Evolutionary conservation across 2,888 invertebrate genomes (phyloP).

Genomic region (Deilephila elpenor): DNA sequence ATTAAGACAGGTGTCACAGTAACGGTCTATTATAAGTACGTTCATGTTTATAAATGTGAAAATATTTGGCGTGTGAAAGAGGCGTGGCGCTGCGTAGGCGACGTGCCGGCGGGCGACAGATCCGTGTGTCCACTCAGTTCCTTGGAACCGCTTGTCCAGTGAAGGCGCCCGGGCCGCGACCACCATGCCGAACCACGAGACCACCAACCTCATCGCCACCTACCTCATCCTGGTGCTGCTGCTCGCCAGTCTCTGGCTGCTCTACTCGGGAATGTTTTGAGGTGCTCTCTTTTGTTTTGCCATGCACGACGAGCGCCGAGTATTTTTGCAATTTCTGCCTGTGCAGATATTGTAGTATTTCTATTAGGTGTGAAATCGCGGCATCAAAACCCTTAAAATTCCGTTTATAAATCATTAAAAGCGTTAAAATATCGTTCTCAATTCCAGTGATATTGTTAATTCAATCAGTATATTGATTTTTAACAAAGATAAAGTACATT

Average conservation of each 20-base stretch:
- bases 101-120: conserved; percentile 49
- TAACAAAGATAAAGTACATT: neutral
- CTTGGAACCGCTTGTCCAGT: conserved; percentile 71
- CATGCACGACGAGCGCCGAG: conserved; percentile 3
- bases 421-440: neutral
- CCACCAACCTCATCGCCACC: conserved; percentile 88
- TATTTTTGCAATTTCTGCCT: neutral
- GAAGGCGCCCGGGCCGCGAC: conserved; percentile 54
- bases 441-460: neutral
- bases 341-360: conserved; percentile 19
- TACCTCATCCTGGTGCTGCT: conserved; percentile 88
- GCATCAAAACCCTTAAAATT: neutral
- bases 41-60: conserved; percentile 71
- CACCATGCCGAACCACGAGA: conserved; percentile 85
- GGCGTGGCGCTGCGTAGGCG: conserved; percentile 67
- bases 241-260: conserved; percentile 87
- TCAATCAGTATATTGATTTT: neutral
- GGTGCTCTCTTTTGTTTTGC: conserved; percentile 54
- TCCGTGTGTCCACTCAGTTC: conserved; percentile 64
- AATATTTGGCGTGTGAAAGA: conserved; percentile 53
- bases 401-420: neutral
- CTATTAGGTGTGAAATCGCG: neutral
- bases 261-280: conserved; percentile 87
- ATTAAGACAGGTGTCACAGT: conserved; percentile 58
- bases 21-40: conserved; percentile 58